Conservation (phyloP, 2,888 invertebrate genomes). For the Patella depressa region DNA sequence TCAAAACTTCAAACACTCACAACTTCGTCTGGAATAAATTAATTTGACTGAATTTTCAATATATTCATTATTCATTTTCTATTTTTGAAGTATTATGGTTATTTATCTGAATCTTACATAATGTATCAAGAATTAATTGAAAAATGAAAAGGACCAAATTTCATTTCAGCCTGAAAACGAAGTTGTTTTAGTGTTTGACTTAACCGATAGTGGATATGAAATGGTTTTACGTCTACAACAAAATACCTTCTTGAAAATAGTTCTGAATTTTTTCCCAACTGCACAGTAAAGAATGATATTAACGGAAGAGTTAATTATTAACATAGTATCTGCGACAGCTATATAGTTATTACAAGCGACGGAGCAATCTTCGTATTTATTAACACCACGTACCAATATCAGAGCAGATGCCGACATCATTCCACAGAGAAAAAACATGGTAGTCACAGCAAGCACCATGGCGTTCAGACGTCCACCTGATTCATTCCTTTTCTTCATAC, state of each 20-base stretch:
- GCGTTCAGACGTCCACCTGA: conserved; percentile 32
- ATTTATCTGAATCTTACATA: too few species aligned
- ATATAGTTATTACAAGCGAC: conserved; percentile 28
- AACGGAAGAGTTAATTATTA: conserved; percentile 32
- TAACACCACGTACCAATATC: conserved; percentile 30
- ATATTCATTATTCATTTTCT: too few species aligned
- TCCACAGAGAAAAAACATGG: conserved; percentile 40
- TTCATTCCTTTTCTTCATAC: not conserved
- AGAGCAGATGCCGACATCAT: conserved; percentile 35
- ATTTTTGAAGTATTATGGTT: too few species aligned
- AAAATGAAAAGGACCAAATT: too few species aligned
- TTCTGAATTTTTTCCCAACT: conserved; percentile 36
- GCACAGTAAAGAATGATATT: conserved; percentile 39
- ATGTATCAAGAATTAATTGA: too few species aligned
- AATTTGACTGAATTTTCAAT: too few species aligned
- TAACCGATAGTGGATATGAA: too few species aligned
- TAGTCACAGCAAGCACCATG: conserved; percentile 38
- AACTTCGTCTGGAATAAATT: too few species aligned
- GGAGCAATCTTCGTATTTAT: conserved; percentile 32
- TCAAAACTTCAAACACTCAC: too few species aligned
- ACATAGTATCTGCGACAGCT: conserved; percentile 32
- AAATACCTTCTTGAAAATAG: conserved; percentile 31
- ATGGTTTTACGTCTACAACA: not conserved
- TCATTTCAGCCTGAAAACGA: too few species aligned
- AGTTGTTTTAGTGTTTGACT: too few species aligned